Evolutionary conservation across 2,113 vertebrate species (phyloP).

Genomic region (Rhabdomys dilectus): DNA sequence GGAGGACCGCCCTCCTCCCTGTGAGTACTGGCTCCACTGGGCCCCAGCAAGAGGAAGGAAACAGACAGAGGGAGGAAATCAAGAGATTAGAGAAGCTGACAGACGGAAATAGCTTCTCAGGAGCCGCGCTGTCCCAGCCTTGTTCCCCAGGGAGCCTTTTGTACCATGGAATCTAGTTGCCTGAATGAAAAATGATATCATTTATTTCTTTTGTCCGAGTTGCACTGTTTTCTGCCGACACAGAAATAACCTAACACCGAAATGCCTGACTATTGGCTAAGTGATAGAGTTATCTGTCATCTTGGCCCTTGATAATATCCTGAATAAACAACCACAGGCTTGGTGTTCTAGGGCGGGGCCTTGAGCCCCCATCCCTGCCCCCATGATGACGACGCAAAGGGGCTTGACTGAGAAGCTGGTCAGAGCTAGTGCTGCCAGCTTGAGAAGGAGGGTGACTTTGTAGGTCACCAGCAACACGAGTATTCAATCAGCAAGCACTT

Average conservation of each 20-base stretch:
- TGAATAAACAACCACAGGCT: constrained; percentile 74
- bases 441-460: background rate
- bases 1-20: constrained; percentile 43
- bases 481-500: background rate
- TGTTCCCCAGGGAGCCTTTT: constrained; percentile 83
- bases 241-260: constrained; percentile 85
- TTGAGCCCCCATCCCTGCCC: background rate
- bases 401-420: background rate
- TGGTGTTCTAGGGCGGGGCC: constrained; percentile 59
- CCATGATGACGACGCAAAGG: constrained; percentile 2
- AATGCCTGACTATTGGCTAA: constrained; percentile 81
- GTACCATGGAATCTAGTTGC: constrained; percentile 83
- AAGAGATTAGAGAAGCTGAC: constrained; percentile 85
- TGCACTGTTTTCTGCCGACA: constrained; percentile 85
- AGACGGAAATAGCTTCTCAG: constrained; percentile 87
- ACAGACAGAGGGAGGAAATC: constrained; percentile 81
- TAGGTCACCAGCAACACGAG: background rate
- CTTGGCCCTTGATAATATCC: constrained; percentile 76
- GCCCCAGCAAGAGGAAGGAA: constrained; percentile 81
- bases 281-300: constrained; percentile 83
- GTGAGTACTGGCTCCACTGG: constrained; percentile 65
- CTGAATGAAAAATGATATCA: constrained; percentile 87
- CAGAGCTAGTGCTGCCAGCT: background rate
- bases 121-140: constrained; percentile 87
- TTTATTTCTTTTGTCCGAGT: constrained; percentile 86